These are phyloP conservation scores for Holothuria leucospilota DNA, from an alignment of 53 echinoderm and acorn worm species.

Conservation along the genomic window DNA sequence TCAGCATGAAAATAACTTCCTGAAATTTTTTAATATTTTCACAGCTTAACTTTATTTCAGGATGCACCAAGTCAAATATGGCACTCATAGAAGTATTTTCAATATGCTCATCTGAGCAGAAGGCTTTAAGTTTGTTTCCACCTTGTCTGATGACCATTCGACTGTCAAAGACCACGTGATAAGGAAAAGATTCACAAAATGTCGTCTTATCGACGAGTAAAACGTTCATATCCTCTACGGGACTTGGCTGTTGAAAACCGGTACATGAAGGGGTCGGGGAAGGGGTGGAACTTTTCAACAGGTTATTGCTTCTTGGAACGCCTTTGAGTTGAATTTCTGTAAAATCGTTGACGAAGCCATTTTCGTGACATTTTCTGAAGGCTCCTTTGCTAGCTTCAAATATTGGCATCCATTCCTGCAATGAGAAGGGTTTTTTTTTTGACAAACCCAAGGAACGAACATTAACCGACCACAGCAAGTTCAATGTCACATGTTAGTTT, in stretches of 20 bases:
- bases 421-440: not conserved
- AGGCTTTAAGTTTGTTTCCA: constrained; percentile 61
- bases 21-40: constrained; percentile 66
- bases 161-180: constrained; percentile 84
- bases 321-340: not conserved
- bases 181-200: constrained; percentile 83
- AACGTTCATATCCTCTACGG: not conserved
- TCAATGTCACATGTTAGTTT: too few species aligned
- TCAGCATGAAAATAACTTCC: constrained; percentile 77
- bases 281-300: not conserved
- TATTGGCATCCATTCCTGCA: constrained; percentile 71
- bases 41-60: constrained; percentile 65
- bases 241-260: not conserved
- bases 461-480: too few species aligned
- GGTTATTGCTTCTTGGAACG: not conserved
- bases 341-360: constrained; percentile 6
- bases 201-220: constrained; percentile 71
- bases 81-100: constrained; percentile 60
- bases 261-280: not conserved
- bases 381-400: constrained; percentile 45
- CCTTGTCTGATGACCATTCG: constrained; percentile 68
- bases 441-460: too few species aligned
- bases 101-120: not conserved
- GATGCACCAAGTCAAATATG: constrained; percentile 71
- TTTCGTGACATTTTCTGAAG: constrained; percentile 5